phyloP scores from a whole-genome alignment of 2,113 vertebrate species.

The Takifugu flavidus region DNA sequence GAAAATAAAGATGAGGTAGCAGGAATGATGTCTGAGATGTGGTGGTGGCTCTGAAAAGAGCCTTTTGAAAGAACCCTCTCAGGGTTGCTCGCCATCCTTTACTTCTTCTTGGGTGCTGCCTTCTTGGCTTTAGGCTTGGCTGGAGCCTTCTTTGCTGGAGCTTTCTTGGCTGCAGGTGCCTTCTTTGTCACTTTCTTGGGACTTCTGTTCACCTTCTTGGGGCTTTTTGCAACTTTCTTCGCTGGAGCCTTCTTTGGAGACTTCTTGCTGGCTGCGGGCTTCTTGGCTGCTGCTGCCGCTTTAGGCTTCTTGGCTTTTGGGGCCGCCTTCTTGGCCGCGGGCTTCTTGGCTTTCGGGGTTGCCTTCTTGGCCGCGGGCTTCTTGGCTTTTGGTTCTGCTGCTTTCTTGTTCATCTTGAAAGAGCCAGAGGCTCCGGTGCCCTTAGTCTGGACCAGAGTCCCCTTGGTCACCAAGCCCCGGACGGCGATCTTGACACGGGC shows the following conservation, averaged over 20 bases:
- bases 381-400: neutral
- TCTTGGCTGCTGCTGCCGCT: neutral
- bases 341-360: neutral
- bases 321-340: neutral
- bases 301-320: neutral
- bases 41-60: conserved; percentile 7
- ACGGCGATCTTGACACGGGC: conserved; percentile 1
- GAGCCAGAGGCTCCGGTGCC: conserved; percentile 20
- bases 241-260: neutral
- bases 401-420: conserved; percentile 15
- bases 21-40: no score
- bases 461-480: neutral
- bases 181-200: neutral
- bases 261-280: neutral
- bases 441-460: conserved; percentile 5
- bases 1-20: no score
- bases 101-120: conserved; percentile 12
- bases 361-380: neutral
- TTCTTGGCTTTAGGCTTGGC: neutral
- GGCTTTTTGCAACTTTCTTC: neutral
- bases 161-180: neutral
- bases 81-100: neutral
- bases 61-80: neutral
- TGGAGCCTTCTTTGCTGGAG: neutral
- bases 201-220: neutral